Percentiles rank a stretch among this genome's conserved stretches.
Evolutionary conservation across 2,797 vertebrate species (phyloP).

Genomic region (Miichthys miiuy): DNA sequence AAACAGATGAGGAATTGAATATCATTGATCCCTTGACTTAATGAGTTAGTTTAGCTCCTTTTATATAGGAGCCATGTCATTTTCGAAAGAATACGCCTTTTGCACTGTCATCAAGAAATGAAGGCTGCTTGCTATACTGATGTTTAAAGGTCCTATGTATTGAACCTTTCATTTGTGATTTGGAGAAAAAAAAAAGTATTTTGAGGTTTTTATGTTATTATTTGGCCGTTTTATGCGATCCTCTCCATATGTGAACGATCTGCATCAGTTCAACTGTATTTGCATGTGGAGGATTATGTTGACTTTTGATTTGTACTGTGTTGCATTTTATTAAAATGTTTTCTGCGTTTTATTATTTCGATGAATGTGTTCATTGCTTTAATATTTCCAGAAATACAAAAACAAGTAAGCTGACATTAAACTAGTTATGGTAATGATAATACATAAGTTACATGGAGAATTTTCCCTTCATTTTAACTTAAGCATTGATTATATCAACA

Average conservation of each 20-base stretch:
- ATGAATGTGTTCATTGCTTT: not conserved
- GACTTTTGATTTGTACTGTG: conserved; percentile 60
- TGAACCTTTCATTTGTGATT: conserved; percentile 35
- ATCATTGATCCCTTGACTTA: conserved; percentile 4
- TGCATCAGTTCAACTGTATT: conserved; percentile 43
- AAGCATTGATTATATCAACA: not conserved
- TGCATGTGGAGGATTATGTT: conserved; percentile 54
- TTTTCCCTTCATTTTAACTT: not conserved
- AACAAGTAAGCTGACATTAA: not conserved
- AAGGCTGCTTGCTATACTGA: conserved; percentile 31
- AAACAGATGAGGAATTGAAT: not conserved
- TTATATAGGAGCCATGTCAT: conserved; percentile 2
- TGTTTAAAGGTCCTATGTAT: conserved; percentile 35
- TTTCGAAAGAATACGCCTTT: conserved; percentile 28
- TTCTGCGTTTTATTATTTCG: conserved; percentile 56
- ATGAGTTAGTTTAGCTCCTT: conserved; percentile 11
- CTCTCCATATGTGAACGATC: conserved; percentile 43
- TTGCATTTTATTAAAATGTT: conserved; percentile 76
- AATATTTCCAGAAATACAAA: not conserved
- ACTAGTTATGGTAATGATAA: not conserved
- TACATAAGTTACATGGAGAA: not conserved
- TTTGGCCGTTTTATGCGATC: conserved; percentile 37
- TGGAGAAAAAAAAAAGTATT: conserved; percentile 7
- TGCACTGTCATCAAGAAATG: conserved; percentile 35
- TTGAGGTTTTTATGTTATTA: conserved; percentile 51